Conservation (phyloP, 2,888 invertebrate genomes). For the Drosophila macrospina region DNA sequence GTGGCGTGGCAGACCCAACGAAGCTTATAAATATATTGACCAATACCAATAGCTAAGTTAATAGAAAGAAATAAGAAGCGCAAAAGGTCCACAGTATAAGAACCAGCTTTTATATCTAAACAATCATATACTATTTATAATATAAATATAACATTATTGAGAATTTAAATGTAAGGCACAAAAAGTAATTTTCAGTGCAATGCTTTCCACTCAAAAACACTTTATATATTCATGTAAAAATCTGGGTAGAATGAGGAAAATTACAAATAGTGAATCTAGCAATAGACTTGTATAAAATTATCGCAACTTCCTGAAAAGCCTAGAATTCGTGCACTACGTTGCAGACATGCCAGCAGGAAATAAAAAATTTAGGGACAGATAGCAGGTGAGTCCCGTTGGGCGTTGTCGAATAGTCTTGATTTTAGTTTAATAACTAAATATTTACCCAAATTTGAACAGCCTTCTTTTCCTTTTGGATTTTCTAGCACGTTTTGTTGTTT, state of each 20-base stretch:
- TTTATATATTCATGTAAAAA: too few species aligned
- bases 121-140: too few species aligned
- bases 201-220: too few species aligned
- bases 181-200: too few species aligned
- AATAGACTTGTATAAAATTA: constrained; percentile 76
- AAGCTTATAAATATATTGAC: too few species aligned
- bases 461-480: background rate
- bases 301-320: constrained; percentile 56
- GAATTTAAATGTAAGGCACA: too few species aligned
- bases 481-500: background rate
- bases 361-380: background rate
- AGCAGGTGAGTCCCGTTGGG: background rate
- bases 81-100: too few species aligned
- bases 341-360: constrained; percentile 28
- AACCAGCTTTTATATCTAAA: too few species aligned
- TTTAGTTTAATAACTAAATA: background rate
- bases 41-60: too few species aligned
- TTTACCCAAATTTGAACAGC: background rate
- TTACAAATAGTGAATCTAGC: constrained; percentile 69
- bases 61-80: too few species aligned
- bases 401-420: background rate
- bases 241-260: constrained; percentile 26
- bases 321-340: constrained; percentile 46
- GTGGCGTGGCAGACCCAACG: too few species aligned
- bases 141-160: too few species aligned